These are phyloP conservation scores for Procambarus virginalis DNA, from an alignment of 1,140 invertebrate species.

Conservation along the genomic window DNA sequence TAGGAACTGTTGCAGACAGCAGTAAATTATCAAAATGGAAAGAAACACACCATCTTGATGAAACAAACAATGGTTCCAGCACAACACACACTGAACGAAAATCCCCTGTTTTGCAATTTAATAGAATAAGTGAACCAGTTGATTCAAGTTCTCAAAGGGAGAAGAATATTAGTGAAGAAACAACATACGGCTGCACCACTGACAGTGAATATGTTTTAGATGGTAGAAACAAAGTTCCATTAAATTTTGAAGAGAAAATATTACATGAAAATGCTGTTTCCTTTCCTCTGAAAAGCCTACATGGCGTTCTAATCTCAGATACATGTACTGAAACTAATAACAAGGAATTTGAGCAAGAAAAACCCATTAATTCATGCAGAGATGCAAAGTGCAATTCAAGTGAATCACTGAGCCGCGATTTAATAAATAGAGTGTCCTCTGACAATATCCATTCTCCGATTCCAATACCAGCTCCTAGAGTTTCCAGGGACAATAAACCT, in stretches of 20 bases:
- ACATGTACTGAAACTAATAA: neutral
- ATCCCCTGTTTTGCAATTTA: neutral
- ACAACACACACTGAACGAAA: neutral
- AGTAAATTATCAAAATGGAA: neutral
- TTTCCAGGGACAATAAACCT: neutral
- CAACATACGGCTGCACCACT: neutral
- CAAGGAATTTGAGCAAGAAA: neutral
- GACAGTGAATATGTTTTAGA: neutral
- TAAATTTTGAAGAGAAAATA: neutral
- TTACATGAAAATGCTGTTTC: neutral
- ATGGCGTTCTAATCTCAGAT: neutral
- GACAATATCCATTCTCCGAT: neutral
- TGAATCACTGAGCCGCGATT: neutral
- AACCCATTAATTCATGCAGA: neutral
- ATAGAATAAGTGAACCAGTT: neutral
- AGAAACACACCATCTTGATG: neutral
- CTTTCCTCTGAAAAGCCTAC: neutral
- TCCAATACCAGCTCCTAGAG: slow-evolving; percentile 22
- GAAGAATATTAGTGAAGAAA: neutral
- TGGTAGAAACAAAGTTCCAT: neutral
- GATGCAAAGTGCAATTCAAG: neutral
- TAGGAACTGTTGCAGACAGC: neutral
- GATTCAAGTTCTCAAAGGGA: neutral
- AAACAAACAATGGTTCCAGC: neutral
- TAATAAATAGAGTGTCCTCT: neutral